These are phyloP conservation scores for Leucopsar rothschildi DNA, from an alignment of 2,113 vertebrate genomes.

Conservation along the genomic window DNA sequence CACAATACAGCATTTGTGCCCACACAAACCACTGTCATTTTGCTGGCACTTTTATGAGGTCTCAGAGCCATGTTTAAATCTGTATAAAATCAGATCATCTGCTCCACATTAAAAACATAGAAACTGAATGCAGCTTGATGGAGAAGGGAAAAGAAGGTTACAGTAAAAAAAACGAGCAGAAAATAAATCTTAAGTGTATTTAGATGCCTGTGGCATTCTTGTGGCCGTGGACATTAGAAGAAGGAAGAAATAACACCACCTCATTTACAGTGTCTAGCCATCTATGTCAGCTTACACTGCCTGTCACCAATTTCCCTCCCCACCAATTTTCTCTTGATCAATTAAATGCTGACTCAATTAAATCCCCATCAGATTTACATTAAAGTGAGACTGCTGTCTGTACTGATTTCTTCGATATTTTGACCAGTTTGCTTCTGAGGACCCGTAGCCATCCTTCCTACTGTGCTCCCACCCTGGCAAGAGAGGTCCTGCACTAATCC, in stretches of 20 bases:
- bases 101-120: not conserved
- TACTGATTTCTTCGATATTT: not conserved
- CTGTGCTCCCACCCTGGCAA: not conserved
- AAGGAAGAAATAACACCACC: not conserved
- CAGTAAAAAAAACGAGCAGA: not conserved
- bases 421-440: not conserved
- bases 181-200: not conserved
- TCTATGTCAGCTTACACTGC: not conserved
- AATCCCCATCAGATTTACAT: not conserved
- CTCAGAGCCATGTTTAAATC: not conserved
- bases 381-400: not conserved
- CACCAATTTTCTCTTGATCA: not conserved
- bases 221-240: not conserved
- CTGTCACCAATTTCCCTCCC: not conserved
- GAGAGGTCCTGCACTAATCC: not conserved
- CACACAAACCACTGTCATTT: not conserved
- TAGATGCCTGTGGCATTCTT: not conserved
- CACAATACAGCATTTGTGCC: not conserved
- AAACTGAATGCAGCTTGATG: not conserved
- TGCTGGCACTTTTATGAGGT: not conserved
- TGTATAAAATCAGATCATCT: slow-evolving; percentile 27
- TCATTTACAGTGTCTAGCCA: not conserved
- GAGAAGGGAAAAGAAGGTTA: not conserved
- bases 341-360: not conserved
- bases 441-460: not conserved